phyloP scores from a whole-genome alignment of 2,797 vertebrate genomes.

The Alfaro cultratus region DNA sequence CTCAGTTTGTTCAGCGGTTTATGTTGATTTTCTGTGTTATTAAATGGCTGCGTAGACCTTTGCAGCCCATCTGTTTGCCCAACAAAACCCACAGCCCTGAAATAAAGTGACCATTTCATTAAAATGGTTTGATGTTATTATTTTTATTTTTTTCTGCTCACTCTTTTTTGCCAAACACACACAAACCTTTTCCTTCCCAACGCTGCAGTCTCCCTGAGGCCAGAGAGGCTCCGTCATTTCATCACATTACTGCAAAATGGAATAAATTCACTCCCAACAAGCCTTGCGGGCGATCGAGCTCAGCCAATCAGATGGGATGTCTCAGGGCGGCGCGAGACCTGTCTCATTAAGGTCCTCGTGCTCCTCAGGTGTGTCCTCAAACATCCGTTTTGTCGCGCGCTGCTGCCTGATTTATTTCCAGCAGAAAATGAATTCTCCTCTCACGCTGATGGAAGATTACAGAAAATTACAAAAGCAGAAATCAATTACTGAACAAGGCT shows the following conservation, averaged over 20 bases:
- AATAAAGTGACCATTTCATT: conserved; percentile 18
- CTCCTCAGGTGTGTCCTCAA: conserved; percentile 69
- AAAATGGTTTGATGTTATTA: not conserved
- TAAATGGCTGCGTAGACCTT: not conserved
- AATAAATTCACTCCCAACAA: conserved; percentile 62
- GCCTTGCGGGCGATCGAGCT: conserved; percentile 46
- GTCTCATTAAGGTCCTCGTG: conserved; percentile 57
- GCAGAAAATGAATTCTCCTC: conserved; percentile 70
- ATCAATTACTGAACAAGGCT: conserved; percentile 67
- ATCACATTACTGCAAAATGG: conserved; percentile 63
- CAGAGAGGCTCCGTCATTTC: conserved; percentile 60
- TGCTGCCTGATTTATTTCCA: conserved; percentile 65
- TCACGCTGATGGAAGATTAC: conserved; percentile 51
- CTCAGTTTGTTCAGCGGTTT: not conserved
- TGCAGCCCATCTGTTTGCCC: not conserved
- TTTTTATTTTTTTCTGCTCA: conserved; percentile 1
- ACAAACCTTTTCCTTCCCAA: conserved; percentile 37
- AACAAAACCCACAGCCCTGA: not conserved
- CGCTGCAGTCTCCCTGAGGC: conserved; percentile 55
- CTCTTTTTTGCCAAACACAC: conserved; percentile 24
- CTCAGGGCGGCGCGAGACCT: conserved; percentile 45
- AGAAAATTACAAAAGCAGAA: conserved; percentile 67
- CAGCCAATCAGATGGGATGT: conserved; percentile 61
- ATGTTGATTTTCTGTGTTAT: not conserved
- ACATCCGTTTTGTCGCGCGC: conserved; percentile 64